phyloP scores from a whole-genome alignment of 1,140 invertebrate species.

The Aradophagus sp. region DNA sequence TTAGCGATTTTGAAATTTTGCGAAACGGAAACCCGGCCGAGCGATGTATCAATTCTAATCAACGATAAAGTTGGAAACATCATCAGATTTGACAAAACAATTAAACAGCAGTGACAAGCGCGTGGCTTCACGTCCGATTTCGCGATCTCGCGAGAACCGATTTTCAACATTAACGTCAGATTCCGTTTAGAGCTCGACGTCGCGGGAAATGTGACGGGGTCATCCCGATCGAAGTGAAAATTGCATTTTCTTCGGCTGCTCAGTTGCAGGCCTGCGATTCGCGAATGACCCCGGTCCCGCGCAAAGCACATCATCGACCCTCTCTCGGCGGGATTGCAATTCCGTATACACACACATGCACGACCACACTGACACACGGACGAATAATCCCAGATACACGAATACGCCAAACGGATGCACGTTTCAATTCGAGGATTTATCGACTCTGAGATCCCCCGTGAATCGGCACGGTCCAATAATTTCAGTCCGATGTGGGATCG shows the following conservation, averaged over 20 bases:
- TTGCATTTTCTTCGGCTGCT: slow-evolving; percentile 52
- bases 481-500: slow-evolving; percentile 3
- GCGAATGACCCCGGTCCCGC: slow-evolving; percentile 53
- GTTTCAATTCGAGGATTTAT: slow-evolving; percentile 54
- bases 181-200: slow-evolving; percentile 5
- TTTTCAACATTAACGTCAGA: slow-evolving; percentile 29
- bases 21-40: too few relatives aligned
- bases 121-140: too few relatives aligned
- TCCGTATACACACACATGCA: slow-evolving; percentile 24
- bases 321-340: slow-evolving; percentile 48
- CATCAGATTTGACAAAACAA: too few relatives aligned
- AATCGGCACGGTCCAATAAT: slow-evolving; percentile 37
- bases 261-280: slow-evolving; percentile 38
- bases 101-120: too few relatives aligned
- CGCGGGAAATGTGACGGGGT: slow-evolving; percentile 21
- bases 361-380: slow-evolving; percentile 24
- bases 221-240: slow-evolving; percentile 47
- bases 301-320: slow-evolving; percentile 55
- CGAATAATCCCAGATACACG: slow-evolving; percentile 53
- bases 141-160: too few relatives aligned
- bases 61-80: too few relatives aligned
- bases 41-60: too few relatives aligned
- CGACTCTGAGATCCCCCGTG: slow-evolving; percentile 48
- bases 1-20: too few relatives aligned
- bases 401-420: slow-evolving; percentile 44